A percentile compares a stretch with the other conserved stretches of the same genome.
phyloP scores from a whole-genome alignment of 2,797 vertebrate species.

The Chelmon rostratus region DNA sequence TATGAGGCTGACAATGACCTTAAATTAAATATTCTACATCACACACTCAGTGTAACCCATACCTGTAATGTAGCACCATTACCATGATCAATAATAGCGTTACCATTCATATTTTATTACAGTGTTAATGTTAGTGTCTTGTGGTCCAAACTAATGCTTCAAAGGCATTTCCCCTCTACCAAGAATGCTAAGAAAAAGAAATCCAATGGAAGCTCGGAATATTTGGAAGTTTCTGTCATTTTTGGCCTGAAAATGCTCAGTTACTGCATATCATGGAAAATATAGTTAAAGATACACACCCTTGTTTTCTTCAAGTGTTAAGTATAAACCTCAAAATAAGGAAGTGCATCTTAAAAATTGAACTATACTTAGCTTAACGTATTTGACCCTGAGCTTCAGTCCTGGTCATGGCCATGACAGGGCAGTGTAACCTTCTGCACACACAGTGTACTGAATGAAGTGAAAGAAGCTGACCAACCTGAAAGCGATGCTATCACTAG shows the following conservation, averaged over 20 bases:
- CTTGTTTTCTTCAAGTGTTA: background rate
- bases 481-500: background rate
- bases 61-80: conserved; percentile 1
- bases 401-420: background rate
- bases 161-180: background rate
- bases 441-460: background rate
- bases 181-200: background rate
- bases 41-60: background rate
- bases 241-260: conserved; percentile 1
- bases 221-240: conserved; percentile 9
- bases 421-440: background rate
- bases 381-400: conserved; percentile 37
- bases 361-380: background rate
- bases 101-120: background rate
- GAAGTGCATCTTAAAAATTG: background rate
- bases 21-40: background rate
- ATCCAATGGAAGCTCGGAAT: conserved; percentile 20
- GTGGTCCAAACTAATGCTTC: background rate
- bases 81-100: conserved; percentile 2
- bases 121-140: conserved; percentile 1
- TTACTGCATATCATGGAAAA: conserved; percentile 2
- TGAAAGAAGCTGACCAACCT: background rate
- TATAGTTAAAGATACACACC: background rate
- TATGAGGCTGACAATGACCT: conserved; percentile 1
- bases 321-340: background rate